These are phyloP conservation scores for Calameuta pallipes DNA, from an alignment of 2,888 invertebrate species.

Conservation along the genomic window DNA sequence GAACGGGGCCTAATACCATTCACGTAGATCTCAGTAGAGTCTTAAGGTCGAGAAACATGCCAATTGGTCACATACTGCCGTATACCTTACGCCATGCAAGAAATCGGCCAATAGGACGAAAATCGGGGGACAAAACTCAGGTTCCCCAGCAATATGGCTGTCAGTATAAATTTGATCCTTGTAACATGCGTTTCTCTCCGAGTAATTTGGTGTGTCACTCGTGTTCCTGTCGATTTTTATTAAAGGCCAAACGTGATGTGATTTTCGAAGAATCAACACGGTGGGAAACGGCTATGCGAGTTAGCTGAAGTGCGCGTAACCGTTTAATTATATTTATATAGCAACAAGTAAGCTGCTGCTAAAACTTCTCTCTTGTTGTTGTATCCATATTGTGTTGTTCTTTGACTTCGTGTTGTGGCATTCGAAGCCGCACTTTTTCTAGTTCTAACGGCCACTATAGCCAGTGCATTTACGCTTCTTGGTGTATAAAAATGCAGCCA, in stretches of 20 bases:
- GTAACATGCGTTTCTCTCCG: conserved; percentile 87
- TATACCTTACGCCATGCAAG: conserved; percentile 4
- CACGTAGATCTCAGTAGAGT: background rate
- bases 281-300: conserved; percentile 72
- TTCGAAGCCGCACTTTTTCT: conserved; percentile 24
- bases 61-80: conserved; percentile 5
- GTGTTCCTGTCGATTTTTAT: conserved; percentile 70
- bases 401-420: background rate
- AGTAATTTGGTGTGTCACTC: conserved; percentile 73
- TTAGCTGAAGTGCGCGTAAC: conserved; percentile 46
- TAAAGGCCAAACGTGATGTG: conserved; percentile 66
- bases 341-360: conserved; percentile 15
- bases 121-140: conserved; percentile 83
- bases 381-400: conserved; percentile 28
- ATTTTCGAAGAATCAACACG: conserved; percentile 68
- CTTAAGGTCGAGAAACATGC: background rate
- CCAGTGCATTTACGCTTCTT: background rate
- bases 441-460: background rate
- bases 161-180: conserved; percentile 97
- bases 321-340: conserved; percentile 16
- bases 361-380: conserved; percentile 29
- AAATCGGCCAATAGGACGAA: conserved; percentile 73
- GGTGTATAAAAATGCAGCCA: too few species aligned
- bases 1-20: background rate
- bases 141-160: conserved; percentile 92